Evolutionary conservation across 2,113 vertebrate species (phyloP).

Genomic region (Channa maculata): DNA sequence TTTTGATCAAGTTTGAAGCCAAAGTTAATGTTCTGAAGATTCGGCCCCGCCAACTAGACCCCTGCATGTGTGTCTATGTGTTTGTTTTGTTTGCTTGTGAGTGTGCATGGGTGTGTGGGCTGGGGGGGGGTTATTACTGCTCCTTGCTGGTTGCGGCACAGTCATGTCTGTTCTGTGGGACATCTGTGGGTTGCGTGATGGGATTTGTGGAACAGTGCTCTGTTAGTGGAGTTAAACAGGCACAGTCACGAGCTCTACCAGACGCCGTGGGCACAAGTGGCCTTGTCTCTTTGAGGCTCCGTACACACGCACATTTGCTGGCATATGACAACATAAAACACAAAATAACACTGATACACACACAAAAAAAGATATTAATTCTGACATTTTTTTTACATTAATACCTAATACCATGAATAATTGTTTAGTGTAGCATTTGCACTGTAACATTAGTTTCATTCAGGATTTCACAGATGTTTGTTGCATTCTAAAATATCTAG

Average conservation of each 20-base stretch:
- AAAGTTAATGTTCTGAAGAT: constrained; percentile 21
- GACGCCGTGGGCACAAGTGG: constrained; percentile 79
- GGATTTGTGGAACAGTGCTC: constrained; percentile 78
- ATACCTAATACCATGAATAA: no score
- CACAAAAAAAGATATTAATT: constrained; percentile 41
- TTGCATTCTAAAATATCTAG: no score
- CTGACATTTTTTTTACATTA: neutral
- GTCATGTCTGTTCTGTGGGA: constrained; percentile 79
- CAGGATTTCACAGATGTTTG: no score
- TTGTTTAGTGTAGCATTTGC: no score
- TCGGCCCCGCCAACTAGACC: constrained; percentile 14
- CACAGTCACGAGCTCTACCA: constrained; percentile 81
- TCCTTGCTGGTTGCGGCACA: constrained; percentile 68
- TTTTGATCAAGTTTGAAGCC: constrained; percentile 18
- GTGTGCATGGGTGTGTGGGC: constrained; percentile 48
- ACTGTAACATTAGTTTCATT: no score
- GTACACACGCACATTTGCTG: constrained; percentile 63
- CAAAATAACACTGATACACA: constrained; percentile 28
- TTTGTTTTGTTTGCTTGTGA: constrained; percentile 6
- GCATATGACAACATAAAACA: constrained; percentile 28
- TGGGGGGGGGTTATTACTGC: constrained; percentile 61
- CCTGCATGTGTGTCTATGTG: constrained; percentile 42
- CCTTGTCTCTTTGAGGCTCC: constrained; percentile 68
- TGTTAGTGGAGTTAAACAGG: constrained; percentile 82
- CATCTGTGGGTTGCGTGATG: constrained; percentile 84